phyloP scores from a whole-genome alignment of 2,888 invertebrate species.

The Orthosia incerta region DNA sequence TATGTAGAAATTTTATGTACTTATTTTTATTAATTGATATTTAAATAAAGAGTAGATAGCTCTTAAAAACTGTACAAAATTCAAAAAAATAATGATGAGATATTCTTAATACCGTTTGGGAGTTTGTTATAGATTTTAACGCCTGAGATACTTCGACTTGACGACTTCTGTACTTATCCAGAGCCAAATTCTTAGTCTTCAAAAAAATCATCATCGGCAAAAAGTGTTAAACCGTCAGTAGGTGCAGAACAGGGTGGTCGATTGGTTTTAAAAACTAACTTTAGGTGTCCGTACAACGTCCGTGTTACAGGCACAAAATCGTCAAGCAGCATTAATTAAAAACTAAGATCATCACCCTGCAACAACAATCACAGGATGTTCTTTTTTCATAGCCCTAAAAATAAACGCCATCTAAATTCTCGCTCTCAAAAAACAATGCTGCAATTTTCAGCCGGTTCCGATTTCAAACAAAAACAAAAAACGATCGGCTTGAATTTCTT shows the following conservation, averaged over 20 bases:
- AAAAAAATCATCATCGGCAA: background rate
- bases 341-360: conserved; percentile 7
- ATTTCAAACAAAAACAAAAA: conserved; percentile 48
- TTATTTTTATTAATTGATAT: too few species aligned
- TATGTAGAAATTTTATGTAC: too few species aligned
- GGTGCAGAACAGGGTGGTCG: conserved; percentile 2
- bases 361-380: conserved; percentile 52
- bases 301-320: background rate
- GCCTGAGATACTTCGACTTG: too few species aligned
- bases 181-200: background rate
- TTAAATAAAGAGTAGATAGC: too few species aligned
- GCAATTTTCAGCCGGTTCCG: conserved; percentile 32
- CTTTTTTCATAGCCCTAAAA: conserved; percentile 39
- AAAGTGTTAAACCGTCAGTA: background rate
- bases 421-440: conserved; percentile 46
- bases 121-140: too few species aligned
- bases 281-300: background rate
- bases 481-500: conserved; percentile 56
- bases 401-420: conserved; percentile 47
- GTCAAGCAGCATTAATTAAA: background rate
- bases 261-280: background rate
- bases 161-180: background rate
- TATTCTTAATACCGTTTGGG: too few species aligned
- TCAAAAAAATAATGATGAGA: too few species aligned
- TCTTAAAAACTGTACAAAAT: too few species aligned